These are phyloP conservation scores for Cochlearius cochlearius DNA, from an alignment of 2,113 vertebrate genomes.

Conservation along the genomic window DNA sequence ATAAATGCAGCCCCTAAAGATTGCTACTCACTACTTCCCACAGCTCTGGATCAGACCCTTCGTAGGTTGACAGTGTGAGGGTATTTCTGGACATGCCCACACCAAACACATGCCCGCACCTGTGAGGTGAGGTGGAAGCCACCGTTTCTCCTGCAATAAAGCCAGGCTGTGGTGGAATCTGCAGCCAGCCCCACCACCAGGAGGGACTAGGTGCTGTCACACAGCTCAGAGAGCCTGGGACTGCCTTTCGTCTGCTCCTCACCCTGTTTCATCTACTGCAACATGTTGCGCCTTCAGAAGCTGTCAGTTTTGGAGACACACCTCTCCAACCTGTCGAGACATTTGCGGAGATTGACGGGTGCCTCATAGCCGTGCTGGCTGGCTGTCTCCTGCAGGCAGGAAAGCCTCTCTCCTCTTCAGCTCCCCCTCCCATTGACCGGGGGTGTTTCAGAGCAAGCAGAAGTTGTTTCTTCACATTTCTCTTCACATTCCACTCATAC, in stretches of 20 bases:
- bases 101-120: not conserved
- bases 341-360: fast-evolving
- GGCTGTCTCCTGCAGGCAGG: not conserved
- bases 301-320: not conserved
- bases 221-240: not conserved
- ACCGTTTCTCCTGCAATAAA: not conserved
- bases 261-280: not conserved
- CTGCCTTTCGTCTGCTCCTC: not conserved
- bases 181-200: not conserved
- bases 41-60: not conserved
- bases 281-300: not conserved
- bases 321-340: not conserved
- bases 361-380: fast-evolving
- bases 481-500: no score
- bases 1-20: not conserved
- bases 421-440: not conserved
- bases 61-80: not conserved
- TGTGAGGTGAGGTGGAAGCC: not conserved
- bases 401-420: not conserved
- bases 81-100: not conserved
- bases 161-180: not conserved
- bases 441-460: not conserved
- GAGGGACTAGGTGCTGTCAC: not conserved
- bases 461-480: not conserved
- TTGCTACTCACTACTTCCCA: not conserved